Evolutionary conservation across 2,888 invertebrate species (phyloP).

Genomic region (Phaedon cochleariae): DNA sequence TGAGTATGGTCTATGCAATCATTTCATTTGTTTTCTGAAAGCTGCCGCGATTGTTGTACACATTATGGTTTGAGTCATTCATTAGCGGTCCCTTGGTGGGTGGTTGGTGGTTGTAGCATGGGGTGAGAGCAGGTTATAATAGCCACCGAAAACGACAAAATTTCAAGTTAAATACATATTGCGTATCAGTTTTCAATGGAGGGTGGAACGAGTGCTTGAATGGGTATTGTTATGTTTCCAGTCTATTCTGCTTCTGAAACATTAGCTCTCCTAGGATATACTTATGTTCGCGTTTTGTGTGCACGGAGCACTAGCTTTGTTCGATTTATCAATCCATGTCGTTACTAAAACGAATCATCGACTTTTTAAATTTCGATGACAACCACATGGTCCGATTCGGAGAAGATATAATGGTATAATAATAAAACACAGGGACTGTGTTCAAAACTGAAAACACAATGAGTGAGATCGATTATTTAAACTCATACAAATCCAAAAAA

Average conservation of each 20-base stretch:
- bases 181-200: neutral
- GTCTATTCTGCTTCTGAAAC: neutral
- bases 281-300: neutral
- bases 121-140: neutral
- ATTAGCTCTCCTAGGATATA: slow-evolving; percentile 1
- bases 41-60: neutral
- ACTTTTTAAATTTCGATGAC: neutral
- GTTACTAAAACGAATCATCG: neutral
- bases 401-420: neutral
- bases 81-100: neutral
- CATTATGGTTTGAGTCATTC: neutral
- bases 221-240: neutral
- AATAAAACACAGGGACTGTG: no score
- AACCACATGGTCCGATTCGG: neutral
- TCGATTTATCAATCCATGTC: neutral
- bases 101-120: neutral
- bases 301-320: neutral
- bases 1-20: neutral
- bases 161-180: slow-evolving; percentile 1
- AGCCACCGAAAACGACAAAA: neutral
- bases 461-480: no score
- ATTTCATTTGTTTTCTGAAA: neutral
- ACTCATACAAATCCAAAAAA: no score
- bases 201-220: neutral
- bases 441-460: no score